These are phyloP conservation scores for Ptychadena robeensis DNA, from an alignment of 2,797 vertebrate species.

Conservation along the genomic window DNA sequence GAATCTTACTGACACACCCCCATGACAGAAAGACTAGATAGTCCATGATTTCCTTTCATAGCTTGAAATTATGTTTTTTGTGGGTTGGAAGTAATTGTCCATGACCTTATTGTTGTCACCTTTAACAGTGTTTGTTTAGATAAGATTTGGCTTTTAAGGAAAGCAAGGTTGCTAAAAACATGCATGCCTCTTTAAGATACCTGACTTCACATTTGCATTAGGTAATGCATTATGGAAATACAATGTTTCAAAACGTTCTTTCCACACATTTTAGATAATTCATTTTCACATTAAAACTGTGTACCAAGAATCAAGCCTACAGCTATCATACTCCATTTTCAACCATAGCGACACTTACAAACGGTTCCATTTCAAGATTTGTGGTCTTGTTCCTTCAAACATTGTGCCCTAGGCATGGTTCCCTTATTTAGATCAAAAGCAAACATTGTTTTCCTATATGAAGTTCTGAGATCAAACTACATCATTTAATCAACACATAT, in stretches of 20 bases:
- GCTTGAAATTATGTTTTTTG: not conserved
- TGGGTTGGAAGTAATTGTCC: not conserved
- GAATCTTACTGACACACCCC: no score
- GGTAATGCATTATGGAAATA: not conserved
- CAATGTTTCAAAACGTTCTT: not conserved
- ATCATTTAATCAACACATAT: conserved; percentile 27
- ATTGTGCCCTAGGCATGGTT: not conserved
- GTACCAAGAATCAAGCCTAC: not conserved
- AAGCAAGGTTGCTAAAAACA: not conserved
- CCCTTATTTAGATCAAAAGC: conserved; percentile 37
- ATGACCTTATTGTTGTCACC: not conserved
- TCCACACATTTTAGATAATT: not conserved
- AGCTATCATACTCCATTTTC: not conserved
- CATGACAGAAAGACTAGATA: no score
- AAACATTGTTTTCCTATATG: conserved; percentile 36
- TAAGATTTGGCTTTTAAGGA: no score
- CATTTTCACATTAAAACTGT: not conserved
- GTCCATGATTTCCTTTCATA: no score
- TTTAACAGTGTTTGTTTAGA: not conserved
- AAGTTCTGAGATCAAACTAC: conserved; percentile 21
- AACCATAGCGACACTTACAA: not conserved
- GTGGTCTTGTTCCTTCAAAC: conserved; percentile 8
- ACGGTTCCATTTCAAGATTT: not conserved
- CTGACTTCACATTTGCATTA: not conserved
- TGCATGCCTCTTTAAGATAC: not conserved